Conservation (phyloP, 2,888 invertebrate genomes). For the Drepanosiphum platanoidis region DNA sequence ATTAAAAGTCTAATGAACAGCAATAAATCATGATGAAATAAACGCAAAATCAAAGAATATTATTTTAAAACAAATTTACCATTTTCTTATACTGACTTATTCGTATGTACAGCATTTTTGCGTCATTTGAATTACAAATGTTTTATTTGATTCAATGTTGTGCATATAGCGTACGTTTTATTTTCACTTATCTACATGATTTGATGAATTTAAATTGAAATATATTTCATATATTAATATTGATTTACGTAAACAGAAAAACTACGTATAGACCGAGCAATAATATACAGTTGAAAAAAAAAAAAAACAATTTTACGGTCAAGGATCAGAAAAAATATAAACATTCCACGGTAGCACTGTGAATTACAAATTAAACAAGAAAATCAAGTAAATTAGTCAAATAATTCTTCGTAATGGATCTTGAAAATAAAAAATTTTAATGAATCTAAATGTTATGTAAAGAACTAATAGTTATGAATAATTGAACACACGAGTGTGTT, state of each 20-base stretch:
- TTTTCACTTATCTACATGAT: neutral
- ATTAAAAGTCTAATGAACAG: too few species aligned
- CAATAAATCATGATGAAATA: too few species aligned
- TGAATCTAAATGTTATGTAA: neutral
- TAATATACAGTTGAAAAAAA: neutral
- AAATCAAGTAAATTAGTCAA: conserved; percentile 16
- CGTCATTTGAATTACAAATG: neutral
- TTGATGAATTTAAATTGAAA: neutral
- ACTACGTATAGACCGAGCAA: neutral
- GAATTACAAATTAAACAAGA: conserved; percentile 13
- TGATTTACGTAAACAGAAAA: conserved; percentile 9
- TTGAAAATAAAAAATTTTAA: neutral
- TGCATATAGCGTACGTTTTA: neutral
- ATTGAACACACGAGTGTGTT: neutral
- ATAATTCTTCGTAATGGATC: neutral
- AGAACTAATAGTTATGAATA: neutral
- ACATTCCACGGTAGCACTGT: neutral
- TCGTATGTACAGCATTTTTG: neutral
- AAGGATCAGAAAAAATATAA: neutral
- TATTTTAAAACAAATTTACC: too few species aligned
- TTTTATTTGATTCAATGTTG: neutral
- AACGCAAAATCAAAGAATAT: too few species aligned
- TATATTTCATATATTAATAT: neutral
- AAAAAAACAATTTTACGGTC: conserved; percentile 6
- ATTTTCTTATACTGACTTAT: too few species aligned